phyloP scores from a whole-genome alignment of 1,140 invertebrate species.

The Mizuhopecten yessoensis region DNA sequence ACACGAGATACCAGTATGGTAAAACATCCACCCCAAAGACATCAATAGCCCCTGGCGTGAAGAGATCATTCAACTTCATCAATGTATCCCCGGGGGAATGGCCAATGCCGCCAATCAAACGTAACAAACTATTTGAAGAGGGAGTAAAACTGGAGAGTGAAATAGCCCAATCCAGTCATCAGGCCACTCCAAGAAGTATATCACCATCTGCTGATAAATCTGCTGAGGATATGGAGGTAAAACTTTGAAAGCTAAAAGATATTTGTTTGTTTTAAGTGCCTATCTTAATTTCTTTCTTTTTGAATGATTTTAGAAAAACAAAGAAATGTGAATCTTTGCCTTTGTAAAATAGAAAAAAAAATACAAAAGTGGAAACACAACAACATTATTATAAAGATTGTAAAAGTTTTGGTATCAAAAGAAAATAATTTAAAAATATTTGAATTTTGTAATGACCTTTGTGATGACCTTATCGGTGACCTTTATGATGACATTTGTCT shows the following conservation, averaged over 20 bases:
- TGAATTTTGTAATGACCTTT: too few relatives aligned
- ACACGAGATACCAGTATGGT: constrained; percentile 34
- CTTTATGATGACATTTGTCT: not conserved
- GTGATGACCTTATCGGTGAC: too few relatives aligned
- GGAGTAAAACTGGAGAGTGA: not conserved
- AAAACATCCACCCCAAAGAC: constrained; percentile 41
- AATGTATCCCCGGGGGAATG: constrained; percentile 47
- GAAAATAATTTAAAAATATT: too few relatives aligned
- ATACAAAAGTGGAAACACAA: too few relatives aligned
- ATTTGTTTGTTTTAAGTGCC: too few relatives aligned
- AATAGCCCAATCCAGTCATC: not conserved
- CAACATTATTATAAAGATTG: too few relatives aligned
- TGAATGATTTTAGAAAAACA: too few relatives aligned
- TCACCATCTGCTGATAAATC: not conserved
- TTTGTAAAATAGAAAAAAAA: too few relatives aligned
- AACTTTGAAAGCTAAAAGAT: not conserved
- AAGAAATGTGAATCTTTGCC: too few relatives aligned
- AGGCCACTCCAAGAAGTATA: not conserved
- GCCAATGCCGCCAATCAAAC: constrained; percentile 28
- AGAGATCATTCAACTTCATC: constrained; percentile 58
- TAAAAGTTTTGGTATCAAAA: too few relatives aligned
- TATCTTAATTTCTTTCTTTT: too few relatives aligned
- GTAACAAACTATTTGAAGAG: not conserved
- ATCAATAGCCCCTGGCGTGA: constrained; percentile 30
- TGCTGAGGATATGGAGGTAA: constrained; percentile 30